phyloP scores from a whole-genome alignment of 2,113 vertebrate species.

The Antechinus stuartii region DNA sequence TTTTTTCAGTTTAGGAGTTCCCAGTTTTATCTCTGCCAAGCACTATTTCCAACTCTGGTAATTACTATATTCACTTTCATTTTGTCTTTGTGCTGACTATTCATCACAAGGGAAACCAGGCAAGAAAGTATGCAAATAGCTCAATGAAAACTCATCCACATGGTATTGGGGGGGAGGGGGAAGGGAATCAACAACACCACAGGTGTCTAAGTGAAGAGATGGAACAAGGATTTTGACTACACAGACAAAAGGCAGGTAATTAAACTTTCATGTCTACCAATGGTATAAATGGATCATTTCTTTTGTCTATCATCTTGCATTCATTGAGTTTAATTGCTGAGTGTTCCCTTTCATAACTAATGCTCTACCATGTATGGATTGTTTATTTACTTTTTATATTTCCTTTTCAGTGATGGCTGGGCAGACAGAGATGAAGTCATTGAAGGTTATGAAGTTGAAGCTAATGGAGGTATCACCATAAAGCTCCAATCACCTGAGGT shows the following conservation, averaged over 20 bases:
- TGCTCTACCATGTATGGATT: slow-evolving; percentile 52
- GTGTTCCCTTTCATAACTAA: slow-evolving; percentile 38
- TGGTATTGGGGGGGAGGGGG: background rate
- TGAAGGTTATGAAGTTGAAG: slow-evolving; percentile 96
- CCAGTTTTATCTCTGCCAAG: background rate
- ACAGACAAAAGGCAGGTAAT: background rate
- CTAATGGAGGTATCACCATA: slow-evolving; percentile 98
- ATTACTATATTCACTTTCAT: background rate
- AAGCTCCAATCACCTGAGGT: slow-evolving; percentile 96
- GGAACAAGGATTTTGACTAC: background rate
- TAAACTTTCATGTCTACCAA: slow-evolving; percentile 27
- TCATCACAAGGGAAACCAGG: background rate
- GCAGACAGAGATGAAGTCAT: slow-evolving; percentile 99
- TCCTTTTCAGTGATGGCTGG: slow-evolving; percentile 94
- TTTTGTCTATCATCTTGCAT: background rate
- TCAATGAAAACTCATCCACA: background rate
- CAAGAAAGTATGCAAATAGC: background rate
- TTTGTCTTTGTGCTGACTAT: background rate
- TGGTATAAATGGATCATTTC: background rate
- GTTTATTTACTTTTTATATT: slow-evolving; percentile 29
- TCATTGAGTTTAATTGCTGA: background rate
- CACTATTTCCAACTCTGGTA: background rate
- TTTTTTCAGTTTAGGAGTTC: background rate
- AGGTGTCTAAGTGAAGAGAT: background rate
- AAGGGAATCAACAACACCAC: background rate